Base-by-base conservation (phyloP, 53 echinoderm and acorn worm genomes). In the Temnopleurus reevesii region DNA sequence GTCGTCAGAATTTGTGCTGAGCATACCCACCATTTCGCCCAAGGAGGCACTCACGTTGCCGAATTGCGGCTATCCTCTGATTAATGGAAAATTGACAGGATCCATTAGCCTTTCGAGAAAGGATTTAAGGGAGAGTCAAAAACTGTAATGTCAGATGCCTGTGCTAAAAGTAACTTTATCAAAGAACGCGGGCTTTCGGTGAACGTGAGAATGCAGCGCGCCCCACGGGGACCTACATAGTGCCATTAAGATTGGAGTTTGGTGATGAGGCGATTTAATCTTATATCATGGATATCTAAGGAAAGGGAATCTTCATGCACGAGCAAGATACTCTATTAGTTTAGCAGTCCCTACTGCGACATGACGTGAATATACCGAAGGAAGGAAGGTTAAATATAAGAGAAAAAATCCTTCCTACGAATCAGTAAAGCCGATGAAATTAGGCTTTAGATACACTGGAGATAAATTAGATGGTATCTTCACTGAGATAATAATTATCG, bases 1-100 rank as follows among this genome's bases (percentile, higher is more conserved):
- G 71, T 71, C 71, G 41, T 71, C 71, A 71, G 71, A 71, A 63
- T 44, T 76, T 45, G 45, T 19, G 76, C 76, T 79, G 49, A 79
- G 49, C 27, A 46, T 79, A 79, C 25, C 51, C 46, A 47, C 10
- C 41, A 79, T 47, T 51, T 79, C 15, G 83, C 83, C 83, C 55
- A 83, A 35, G 54, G 83, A 83, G 83, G 55, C 83, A 83, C 83
- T 83, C 55, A 55, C 54, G 83, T 55, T 83, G 83, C 55, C 83
- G 55, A 83, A 79, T 79, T 79, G 79, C 54, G 83, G 83, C 17
- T 83, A 83, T 55, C 83, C 55, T 53, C 35, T 83, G 83, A 53
- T 83, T 53, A 83, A 55, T 83, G 83, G 83, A 83, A 83, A 83
- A 83, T 83, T 83, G 83, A 83, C 83, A 83, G 55, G 54, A 55